Conservation (phyloP, 1,140 invertebrate species). For the Sarcophaga peregrina region DNA sequence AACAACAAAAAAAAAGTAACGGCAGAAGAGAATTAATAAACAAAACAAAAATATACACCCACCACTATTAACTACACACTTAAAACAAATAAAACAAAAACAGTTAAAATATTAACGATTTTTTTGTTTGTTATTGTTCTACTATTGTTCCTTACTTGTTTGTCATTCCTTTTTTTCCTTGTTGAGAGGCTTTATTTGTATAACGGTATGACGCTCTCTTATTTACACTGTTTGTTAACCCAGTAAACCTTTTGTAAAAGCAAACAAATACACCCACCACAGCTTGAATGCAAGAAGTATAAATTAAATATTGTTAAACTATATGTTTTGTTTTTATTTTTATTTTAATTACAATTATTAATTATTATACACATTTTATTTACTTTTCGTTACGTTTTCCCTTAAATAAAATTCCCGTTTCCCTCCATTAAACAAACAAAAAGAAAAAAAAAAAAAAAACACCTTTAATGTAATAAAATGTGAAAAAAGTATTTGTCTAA, state of each 20-base stretch:
- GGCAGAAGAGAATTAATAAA: background rate
- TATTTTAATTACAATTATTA: too few relatives aligned
- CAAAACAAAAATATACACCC: conserved; percentile 17
- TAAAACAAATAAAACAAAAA: background rate
- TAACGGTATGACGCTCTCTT: too few relatives aligned
- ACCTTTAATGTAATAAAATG: conserved; percentile 16
- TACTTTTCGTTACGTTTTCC: too few relatives aligned
- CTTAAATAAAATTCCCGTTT: conserved; percentile 21
- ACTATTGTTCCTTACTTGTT: background rate
- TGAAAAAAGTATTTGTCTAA: background rate
- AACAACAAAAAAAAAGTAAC: background rate
- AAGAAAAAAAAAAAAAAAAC: too few relatives aligned
- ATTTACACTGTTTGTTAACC: background rate
- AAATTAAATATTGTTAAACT: too few relatives aligned
- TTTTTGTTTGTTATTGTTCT: background rate
- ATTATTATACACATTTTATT: too few relatives aligned
- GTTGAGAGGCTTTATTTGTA: too few relatives aligned
- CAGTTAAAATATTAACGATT: background rate
- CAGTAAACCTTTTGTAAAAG: background rate
- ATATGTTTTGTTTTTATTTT: too few relatives aligned
- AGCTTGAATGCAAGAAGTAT: background rate
- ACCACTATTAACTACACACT: conserved; percentile 26
- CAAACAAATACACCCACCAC: background rate
- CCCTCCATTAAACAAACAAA: conserved; percentile 4
- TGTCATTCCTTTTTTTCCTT: background rate